phyloP scores from a whole-genome alignment of 2,797 vertebrate species.

The Mus caroli region DNA sequence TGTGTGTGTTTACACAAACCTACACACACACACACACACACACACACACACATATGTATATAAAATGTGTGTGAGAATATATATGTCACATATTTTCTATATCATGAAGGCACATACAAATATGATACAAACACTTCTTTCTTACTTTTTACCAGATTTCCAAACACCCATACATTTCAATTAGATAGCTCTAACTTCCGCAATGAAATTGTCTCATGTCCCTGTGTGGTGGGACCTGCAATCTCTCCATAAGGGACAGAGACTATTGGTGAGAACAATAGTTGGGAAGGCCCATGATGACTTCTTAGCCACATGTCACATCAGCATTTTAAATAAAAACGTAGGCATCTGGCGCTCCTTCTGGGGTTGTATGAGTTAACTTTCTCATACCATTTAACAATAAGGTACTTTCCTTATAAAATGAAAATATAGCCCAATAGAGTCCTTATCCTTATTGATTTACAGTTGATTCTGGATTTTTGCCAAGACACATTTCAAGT shows the following conservation, averaged over 20 bases:
- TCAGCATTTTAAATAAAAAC: slow-evolving; percentile 53
- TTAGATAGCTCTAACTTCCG: slow-evolving; percentile 23
- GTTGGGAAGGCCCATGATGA: not conserved
- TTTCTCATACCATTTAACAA: not conserved
- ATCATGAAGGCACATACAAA: not conserved
- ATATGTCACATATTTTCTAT: not conserved
- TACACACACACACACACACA: too few species aligned
- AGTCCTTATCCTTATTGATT: not conserved
- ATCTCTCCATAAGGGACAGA: not conserved
- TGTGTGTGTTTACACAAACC: not conserved
- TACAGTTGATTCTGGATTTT: not conserved
- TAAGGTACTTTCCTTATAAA: slow-evolving; percentile 25
- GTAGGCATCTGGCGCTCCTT: not conserved
- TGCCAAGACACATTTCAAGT: not conserved
- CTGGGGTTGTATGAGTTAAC: slow-evolving; percentile 13
- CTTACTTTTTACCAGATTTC: slow-evolving; percentile 23
- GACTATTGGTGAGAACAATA: not conserved
- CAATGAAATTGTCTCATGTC: not conserved
- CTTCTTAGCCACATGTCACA: slow-evolving; percentile 4
- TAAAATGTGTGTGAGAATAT: not conserved
- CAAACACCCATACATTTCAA: slow-evolving; percentile 54
- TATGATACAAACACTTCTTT: slow-evolving; percentile 24
- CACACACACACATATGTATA: not conserved
- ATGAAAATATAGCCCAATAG: not conserved
- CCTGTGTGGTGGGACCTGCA: not conserved